phyloP scores from a whole-genome alignment of 2,797 vertebrate genomes.

The Glyptemys insculpta region DNA sequence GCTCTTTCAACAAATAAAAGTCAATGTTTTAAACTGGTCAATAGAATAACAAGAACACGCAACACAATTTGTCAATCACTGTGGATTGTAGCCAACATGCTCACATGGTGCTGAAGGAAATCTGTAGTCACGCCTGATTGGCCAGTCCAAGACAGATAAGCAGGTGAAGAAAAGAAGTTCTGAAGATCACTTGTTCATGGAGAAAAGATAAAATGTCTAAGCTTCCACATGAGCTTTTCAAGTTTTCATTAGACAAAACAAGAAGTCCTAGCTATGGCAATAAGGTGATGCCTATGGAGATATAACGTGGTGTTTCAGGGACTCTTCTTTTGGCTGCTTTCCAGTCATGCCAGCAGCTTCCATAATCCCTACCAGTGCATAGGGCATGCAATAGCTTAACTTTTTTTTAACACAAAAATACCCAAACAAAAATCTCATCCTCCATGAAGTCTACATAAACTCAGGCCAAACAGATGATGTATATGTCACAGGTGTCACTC shows the following conservation, averaged over 20 bases:
- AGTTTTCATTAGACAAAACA: conserved; percentile 83
- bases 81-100: conserved; percentile 76
- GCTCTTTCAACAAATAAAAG: conserved; percentile 81
- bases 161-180: conserved; percentile 83
- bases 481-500: conserved; percentile 79
- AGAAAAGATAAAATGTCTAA: conserved; percentile 83
- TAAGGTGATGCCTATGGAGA: conserved; percentile 83
- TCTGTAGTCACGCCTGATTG: conserved; percentile 83
- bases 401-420: conserved; percentile 80
- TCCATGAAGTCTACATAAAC: conserved; percentile 83
- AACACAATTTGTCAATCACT: conserved; percentile 76
- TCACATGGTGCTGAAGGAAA: conserved; percentile 79
- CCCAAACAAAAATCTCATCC: conserved; percentile 86
- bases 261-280: conserved; percentile 83
- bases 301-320: conserved; percentile 81
- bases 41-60: conserved; percentile 78
- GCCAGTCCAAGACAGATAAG: conserved; percentile 84
- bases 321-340: conserved; percentile 86
- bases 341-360: conserved; percentile 87
- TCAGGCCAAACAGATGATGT: conserved; percentile 80
- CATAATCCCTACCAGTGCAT: conserved; percentile 86
- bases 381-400: conserved; percentile 85
- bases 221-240: conserved; percentile 83
- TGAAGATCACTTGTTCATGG: conserved; percentile 82
- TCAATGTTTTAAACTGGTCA: conserved; percentile 80